Evolutionary conservation across 2,113 vertebrate species (phyloP).

Genomic region (Aldabrachelys gigantea): DNA sequence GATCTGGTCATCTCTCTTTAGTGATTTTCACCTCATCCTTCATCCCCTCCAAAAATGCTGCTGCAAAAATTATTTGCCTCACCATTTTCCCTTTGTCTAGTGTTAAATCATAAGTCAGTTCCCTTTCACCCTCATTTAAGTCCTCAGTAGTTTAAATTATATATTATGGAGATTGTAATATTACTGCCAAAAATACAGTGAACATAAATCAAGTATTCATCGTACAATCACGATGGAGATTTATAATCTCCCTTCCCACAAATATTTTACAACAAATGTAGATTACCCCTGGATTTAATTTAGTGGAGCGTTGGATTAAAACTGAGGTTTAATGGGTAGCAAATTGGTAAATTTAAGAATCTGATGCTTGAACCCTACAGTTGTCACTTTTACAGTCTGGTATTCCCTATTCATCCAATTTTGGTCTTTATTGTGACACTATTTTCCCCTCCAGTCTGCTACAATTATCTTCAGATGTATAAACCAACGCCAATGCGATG

Average conservation of each 20-base stretch:
- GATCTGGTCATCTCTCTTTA: background rate
- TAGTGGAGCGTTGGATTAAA: background rate
- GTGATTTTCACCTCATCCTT: background rate
- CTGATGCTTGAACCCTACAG: background rate
- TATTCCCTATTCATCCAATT: background rate
- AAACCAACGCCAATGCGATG: background rate
- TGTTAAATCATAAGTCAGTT: slow-evolving; percentile 44
- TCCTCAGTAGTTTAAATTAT: slow-evolving; percentile 30
- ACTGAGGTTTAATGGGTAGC: background rate
- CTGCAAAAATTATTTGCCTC: background rate
- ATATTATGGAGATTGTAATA: slow-evolving; percentile 13
- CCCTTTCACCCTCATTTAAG: slow-evolving; percentile 30
- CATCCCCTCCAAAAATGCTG: background rate
- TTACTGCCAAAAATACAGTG: slow-evolving; percentile 16
- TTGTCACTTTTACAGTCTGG: background rate
- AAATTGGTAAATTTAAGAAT: background rate
- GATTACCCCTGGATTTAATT: background rate
- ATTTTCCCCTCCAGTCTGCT: background rate
- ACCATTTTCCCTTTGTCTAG: slow-evolving; percentile 38
- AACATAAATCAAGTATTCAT: slow-evolving; percentile 53
- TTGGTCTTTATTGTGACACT: background rate
- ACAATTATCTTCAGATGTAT: background rate
- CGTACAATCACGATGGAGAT: background rate
- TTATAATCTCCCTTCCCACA: background rate
- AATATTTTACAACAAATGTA: background rate